These are phyloP conservation scores for Craniophora ligustri DNA, from an alignment of 2,888 invertebrate genomes.

Conservation along the genomic window DNA sequence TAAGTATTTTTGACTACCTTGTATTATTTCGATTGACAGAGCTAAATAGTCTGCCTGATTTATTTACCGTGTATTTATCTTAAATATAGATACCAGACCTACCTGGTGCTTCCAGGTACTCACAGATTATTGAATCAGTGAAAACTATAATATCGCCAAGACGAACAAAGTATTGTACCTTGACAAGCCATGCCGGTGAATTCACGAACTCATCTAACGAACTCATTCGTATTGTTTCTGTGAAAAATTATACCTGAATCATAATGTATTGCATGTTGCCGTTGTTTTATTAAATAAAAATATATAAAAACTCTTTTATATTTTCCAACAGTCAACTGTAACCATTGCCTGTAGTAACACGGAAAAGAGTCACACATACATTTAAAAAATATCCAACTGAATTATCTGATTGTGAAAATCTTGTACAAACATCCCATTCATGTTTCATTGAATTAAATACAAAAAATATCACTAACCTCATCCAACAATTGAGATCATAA, in stretches of 20 bases:
- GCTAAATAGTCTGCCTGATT: neutral
- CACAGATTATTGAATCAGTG: slow-evolving; percentile 21
- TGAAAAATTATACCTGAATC: slow-evolving; percentile 45
- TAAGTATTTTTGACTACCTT: no score
- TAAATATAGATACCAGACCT: slow-evolving; percentile 9
- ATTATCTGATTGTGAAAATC: slow-evolving; percentile 4
- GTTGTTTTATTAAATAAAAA: neutral
- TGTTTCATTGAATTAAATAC: slow-evolving; percentile 20
- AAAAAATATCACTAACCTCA: slow-evolving; percentile 71
- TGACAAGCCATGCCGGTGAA: slow-evolving; percentile 84
- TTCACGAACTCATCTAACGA: slow-evolving; percentile 85
- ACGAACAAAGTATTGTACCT: slow-evolving; percentile 69
- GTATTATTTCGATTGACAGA: no score
- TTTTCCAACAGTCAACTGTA: neutral
- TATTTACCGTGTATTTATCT: neutral
- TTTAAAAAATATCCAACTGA: neutral
- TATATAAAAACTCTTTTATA: neutral
- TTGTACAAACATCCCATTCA: slow-evolving; percentile 25
- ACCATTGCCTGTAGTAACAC: neutral
- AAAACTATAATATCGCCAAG: slow-evolving; percentile 18
- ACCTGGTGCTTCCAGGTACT: slow-evolving; percentile 16
- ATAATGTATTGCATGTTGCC: slow-evolving; percentile 9
- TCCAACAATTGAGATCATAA: slow-evolving; percentile 52
- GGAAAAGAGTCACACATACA: neutral
- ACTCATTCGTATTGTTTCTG: slow-evolving; percentile 66